phyloP scores from a whole-genome alignment of 2,113 vertebrate species.

The Ophiodon elongatus region DNA sequence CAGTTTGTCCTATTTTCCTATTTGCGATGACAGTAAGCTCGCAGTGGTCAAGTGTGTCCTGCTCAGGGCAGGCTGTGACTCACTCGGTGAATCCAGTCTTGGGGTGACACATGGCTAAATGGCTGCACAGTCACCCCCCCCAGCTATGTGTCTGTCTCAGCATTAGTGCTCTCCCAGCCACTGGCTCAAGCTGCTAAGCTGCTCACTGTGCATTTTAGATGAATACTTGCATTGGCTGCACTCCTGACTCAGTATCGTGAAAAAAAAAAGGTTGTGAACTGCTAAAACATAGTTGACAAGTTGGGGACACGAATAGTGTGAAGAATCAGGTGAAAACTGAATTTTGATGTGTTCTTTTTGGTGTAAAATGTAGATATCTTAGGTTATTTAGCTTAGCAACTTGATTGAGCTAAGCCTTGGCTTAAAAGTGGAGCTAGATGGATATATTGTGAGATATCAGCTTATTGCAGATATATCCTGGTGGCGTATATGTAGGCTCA shows the following conservation, averaged over 20 bases:
- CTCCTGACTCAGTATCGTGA: conserved; percentile 4
- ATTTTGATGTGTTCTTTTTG: not conserved
- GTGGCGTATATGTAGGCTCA: too few relatives aligned
- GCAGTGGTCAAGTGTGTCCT: conserved; percentile 59
- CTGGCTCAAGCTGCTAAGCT: conserved; percentile 42
- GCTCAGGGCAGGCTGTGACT: conserved; percentile 65
- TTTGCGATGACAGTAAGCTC: conserved; percentile 51
- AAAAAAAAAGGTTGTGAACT: conserved; percentile 24
- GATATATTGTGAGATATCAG: not conserved
- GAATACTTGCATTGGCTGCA: conserved; percentile 51
- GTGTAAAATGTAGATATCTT: not conserved
- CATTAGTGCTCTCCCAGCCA: conserved; percentile 44
- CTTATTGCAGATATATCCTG: not conserved
- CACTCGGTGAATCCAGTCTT: conserved; percentile 66
- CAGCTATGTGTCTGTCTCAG: conserved; percentile 66
- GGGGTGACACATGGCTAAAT: conserved; percentile 77
- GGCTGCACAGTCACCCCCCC: conserved; percentile 62
- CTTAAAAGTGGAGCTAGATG: not conserved
- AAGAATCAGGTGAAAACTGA: not conserved
- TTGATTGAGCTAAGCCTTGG: not conserved
- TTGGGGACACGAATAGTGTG: not conserved
- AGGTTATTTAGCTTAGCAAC: not conserved
- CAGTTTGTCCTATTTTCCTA: conserved; percentile 63
- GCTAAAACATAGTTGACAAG: conserved; percentile 12
- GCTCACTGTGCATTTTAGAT: conserved; percentile 54